Percentiles rank a stretch among this genome's conserved stretches.
These are phyloP conservation scores for Drosophila watanabei DNA, from an alignment of 1,140 invertebrate genomes.

Conservation along the genomic window DNA sequence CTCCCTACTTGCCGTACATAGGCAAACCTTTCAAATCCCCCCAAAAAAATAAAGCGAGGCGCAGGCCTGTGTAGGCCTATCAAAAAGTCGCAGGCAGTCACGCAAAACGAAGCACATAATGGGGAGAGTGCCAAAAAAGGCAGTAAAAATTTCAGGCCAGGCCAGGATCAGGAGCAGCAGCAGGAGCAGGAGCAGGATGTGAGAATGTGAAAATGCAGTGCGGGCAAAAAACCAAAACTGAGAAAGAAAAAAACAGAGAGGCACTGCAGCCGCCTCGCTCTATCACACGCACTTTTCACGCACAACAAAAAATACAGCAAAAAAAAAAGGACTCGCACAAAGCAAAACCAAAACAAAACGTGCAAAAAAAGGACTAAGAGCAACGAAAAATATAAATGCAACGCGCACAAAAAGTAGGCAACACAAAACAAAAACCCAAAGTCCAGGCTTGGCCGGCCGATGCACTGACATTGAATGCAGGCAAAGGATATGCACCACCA, in stretches of 20 bases:
- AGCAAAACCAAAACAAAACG: slow-evolving; percentile 23
- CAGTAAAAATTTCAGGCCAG: slow-evolving; percentile 32
- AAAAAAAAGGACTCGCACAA: slow-evolving; percentile 23
- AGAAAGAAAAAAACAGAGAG: slow-evolving; percentile 12
- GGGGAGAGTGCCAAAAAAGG: slow-evolving; percentile 69
- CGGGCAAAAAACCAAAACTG: slow-evolving; percentile 48
- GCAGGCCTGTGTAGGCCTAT: slow-evolving; percentile 72
- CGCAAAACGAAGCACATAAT: slow-evolving; percentile 74
- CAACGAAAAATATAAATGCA: slow-evolving; percentile 33
- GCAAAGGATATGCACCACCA: neutral
- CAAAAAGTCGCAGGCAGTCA: slow-evolving; percentile 71
- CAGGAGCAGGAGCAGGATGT: slow-evolving; percentile 38
- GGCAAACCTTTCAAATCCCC: slow-evolving; percentile 76
- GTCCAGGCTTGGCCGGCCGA: slow-evolving; percentile 25
- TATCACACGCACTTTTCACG: slow-evolving; percentile 46
- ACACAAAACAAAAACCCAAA: slow-evolving; percentile 51
- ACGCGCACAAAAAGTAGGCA: slow-evolving; percentile 59
- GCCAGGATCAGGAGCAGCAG: neutral
- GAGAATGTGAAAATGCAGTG: slow-evolving; percentile 27
- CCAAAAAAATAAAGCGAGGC: slow-evolving; percentile 64
- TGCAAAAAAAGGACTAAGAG: slow-evolving; percentile 34
- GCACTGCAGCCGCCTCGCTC: slow-evolving; percentile 69
- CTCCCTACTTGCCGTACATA: slow-evolving; percentile 47
- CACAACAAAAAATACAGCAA: slow-evolving; percentile 38
- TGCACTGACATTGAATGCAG: slow-evolving; percentile 76